These are phyloP conservation scores for Varanus komodoensis DNA, from an alignment of 2,113 vertebrate species.

Conservation along the genomic window DNA sequence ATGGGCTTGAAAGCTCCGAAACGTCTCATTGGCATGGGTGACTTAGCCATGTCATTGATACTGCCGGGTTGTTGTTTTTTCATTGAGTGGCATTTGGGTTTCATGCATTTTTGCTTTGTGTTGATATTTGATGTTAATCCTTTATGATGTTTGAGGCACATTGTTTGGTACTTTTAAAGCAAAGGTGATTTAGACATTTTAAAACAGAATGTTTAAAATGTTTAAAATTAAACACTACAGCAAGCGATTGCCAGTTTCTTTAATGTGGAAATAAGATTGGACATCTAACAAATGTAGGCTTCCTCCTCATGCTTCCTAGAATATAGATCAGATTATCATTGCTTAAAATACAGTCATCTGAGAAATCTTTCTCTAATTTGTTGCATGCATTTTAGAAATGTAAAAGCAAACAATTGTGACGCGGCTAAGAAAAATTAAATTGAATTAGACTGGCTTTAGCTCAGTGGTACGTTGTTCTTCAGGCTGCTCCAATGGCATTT, in stretches of 20 bases:
- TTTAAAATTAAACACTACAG: background rate
- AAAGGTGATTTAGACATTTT: background rate
- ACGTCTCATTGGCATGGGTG: background rate
- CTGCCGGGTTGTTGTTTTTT: background rate
- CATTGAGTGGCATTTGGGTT: background rate
- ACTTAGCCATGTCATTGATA: background rate
- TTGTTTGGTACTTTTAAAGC: background rate
- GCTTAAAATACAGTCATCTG: background rate
- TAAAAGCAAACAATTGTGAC: background rate
- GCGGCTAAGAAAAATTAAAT: background rate
- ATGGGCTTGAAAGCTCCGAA: background rate
- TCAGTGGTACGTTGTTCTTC: background rate
- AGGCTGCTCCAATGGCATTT: background rate
- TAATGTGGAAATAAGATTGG: fast-evolving
- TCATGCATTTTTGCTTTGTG: background rate
- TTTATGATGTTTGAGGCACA: background rate
- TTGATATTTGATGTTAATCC: background rate
- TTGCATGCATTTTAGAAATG: background rate
- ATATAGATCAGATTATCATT: background rate
- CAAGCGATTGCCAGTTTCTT: background rate
- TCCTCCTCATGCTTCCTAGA: background rate
- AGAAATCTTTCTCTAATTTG: slow-evolving; percentile 7
- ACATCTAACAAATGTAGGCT: fast-evolving
- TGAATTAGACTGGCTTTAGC: fast-evolving
- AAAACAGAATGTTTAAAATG: background rate